Percentiles rank a stretch among this genome's conserved stretches.
Conservation (phyloP, 2,113 vertebrate genomes). For the Eolophus roseicapilla region DNA sequence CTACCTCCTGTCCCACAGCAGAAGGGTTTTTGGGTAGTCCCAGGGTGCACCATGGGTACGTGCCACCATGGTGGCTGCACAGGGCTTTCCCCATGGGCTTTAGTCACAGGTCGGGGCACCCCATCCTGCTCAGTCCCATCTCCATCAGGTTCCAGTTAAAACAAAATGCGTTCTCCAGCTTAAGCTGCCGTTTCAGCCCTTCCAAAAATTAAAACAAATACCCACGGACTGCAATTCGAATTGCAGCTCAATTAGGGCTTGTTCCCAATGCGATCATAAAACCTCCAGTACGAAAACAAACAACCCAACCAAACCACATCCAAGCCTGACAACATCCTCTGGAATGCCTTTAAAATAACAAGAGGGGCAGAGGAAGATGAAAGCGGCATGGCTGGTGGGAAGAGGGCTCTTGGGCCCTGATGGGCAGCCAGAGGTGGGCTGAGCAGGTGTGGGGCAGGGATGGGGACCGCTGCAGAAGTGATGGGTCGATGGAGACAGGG, state of each 20-base stretch:
- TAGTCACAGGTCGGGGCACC: background rate
- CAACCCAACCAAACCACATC: slow-evolving; percentile 65
- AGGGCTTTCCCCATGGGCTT: slow-evolving; percentile 8
- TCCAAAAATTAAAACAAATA: slow-evolving; percentile 67
- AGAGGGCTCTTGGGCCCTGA: background rate
- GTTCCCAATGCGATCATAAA: slow-evolving; percentile 65
- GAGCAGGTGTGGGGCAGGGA: background rate
- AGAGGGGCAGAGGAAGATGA: slow-evolving; percentile 25
- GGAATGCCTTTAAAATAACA: slow-evolving; percentile 66
- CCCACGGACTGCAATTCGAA: slow-evolving; percentile 56
- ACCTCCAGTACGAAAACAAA: slow-evolving; percentile 67
- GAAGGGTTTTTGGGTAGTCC: background rate
- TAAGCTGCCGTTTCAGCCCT: slow-evolving; percentile 29
- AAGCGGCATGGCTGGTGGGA: background rate
- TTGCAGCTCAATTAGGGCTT: slow-evolving; percentile 68
- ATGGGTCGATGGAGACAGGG: rapidly evolving
- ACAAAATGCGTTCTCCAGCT: slow-evolving; percentile 28
- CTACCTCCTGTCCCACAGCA: background rate
- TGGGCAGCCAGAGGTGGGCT: background rate
- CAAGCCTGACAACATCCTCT: slow-evolving; percentile 62
- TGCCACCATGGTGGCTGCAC: background rate
- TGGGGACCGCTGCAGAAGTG: rapidly evolving
- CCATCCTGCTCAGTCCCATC: slow-evolving; percentile 1
- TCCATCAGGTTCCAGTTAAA: slow-evolving; percentile 59
- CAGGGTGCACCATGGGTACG: background rate